phyloP scores from a whole-genome alignment of 1,140 invertebrate species.

The Ditylenchus dipsaci region DNA sequence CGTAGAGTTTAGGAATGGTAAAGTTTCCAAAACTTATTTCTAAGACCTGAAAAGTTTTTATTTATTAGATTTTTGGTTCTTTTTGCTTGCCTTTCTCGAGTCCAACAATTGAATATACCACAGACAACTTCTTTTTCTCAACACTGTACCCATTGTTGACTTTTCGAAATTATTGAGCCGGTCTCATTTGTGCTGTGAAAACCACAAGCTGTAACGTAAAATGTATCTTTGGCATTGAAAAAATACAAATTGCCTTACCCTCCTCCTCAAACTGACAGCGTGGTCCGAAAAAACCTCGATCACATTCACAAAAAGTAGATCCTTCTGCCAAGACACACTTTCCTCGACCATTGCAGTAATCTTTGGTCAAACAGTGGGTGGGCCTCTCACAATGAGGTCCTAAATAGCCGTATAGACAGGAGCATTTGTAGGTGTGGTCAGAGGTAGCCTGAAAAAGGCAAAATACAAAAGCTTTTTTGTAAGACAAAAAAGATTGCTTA shows the following conservation, averaged over 20 bases:
- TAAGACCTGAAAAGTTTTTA: constrained; percentile 10
- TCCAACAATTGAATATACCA: constrained; percentile 38
- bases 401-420: constrained; percentile 16
- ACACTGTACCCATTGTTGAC: neutral
- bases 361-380: constrained; percentile 18
- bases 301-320: constrained; percentile 26
- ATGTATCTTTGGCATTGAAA: no score
- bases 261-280: constrained; percentile 34
- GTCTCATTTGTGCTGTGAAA: constrained; percentile 35
- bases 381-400: constrained; percentile 21
- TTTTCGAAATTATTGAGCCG: constrained; percentile 30
- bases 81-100: constrained; percentile 33
- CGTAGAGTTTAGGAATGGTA: constrained; percentile 18
- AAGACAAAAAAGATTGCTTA: neutral
- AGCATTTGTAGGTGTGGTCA: constrained; percentile 6
- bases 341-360: constrained; percentile 29
- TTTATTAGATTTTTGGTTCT: neutral
- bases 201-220: constrained; percentile 16
- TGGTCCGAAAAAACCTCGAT: constrained; percentile 25
- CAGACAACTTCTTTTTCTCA: constrained; percentile 24
- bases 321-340: constrained; percentile 3
- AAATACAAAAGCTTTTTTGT: neutral
- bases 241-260: constrained; percentile 10
- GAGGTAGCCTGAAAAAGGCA: constrained; percentile 22
- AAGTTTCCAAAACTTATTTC: constrained; percentile 18